phyloP scores from a whole-genome alignment of 2,113 vertebrate species.

The Saimiri boliviensis region DNA sequence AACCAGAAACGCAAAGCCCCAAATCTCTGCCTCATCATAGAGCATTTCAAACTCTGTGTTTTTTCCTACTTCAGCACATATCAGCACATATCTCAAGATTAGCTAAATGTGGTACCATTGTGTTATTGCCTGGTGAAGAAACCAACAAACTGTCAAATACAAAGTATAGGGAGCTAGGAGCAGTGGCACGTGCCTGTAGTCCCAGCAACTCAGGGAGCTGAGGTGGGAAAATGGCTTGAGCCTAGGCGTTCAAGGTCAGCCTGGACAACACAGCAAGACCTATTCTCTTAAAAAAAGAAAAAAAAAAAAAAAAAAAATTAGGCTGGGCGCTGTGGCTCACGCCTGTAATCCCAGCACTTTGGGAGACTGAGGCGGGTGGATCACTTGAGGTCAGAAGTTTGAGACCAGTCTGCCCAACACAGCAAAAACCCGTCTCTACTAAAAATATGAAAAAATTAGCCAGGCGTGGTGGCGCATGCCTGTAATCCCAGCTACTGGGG shows the following conservation, averaged over 20 bases:
- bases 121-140: background rate
- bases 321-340: no score
- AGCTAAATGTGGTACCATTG: background rate
- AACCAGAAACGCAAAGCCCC: conserved; percentile 41
- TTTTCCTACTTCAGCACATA: conserved; percentile 12
- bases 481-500: no score
- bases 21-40: conserved; percentile 20
- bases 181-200: background rate
- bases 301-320: background rate
- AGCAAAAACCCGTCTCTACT: no score
- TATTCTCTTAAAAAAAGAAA: background rate
- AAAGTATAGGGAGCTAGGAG: background rate
- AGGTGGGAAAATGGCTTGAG: background rate
- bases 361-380: no score
- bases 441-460: no score
- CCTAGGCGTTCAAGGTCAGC: background rate
- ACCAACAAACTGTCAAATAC: background rate
- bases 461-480: no score
- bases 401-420: no score
- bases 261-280: background rate
- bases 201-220: background rate
- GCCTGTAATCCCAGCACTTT: no score
- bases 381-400: no score
- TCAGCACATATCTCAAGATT: background rate
- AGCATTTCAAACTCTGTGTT: background rate